These are phyloP conservation scores for Brachionus calyciflorus DNA, from an alignment of 1,140 invertebrate species.

Conservation along the genomic window DNA sequence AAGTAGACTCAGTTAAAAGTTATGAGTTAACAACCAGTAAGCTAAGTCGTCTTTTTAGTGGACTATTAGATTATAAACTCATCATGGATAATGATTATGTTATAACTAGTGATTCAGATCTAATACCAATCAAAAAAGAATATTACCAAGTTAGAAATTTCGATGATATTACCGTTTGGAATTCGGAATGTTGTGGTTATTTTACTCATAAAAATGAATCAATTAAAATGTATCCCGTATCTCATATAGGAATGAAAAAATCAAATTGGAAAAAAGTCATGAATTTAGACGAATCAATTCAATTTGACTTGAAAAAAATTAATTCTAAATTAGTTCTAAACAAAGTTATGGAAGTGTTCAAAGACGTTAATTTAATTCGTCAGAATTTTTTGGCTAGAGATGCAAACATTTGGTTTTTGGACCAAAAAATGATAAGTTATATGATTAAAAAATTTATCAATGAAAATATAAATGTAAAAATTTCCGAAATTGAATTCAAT, in stretches of 20 bases:
- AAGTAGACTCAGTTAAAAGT: neutral
- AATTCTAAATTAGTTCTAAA: neutral
- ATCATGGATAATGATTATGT: slow-evolving; percentile 36
- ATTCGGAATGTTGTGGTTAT: slow-evolving; percentile 48
- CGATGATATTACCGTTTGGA: neutral
- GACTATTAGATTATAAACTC: neutral
- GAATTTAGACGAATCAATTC: neutral
- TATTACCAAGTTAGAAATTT: neutral
- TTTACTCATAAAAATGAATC: slow-evolving; percentile 38
- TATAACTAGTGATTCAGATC: slow-evolving; percentile 7
- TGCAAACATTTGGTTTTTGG: neutral
- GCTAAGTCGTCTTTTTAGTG: slow-evolving; percentile 19
- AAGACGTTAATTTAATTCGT: neutral
- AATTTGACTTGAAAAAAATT: neutral
- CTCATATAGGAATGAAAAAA: slow-evolving; percentile 48
- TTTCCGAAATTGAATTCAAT: neutral
- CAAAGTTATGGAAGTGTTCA: neutral
- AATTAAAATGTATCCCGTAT: slow-evolving; percentile 48
- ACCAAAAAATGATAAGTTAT: slow-evolving; percentile 31
- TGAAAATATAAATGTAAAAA: neutral
- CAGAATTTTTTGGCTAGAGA: neutral
- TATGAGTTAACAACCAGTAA: neutral
- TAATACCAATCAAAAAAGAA: slow-evolving; percentile 12
- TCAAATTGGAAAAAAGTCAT: slow-evolving; percentile 46
- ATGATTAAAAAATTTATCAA: neutral